Conservation (phyloP, 2,797 vertebrate species). For the Coccyzus lansbergi region DNA sequence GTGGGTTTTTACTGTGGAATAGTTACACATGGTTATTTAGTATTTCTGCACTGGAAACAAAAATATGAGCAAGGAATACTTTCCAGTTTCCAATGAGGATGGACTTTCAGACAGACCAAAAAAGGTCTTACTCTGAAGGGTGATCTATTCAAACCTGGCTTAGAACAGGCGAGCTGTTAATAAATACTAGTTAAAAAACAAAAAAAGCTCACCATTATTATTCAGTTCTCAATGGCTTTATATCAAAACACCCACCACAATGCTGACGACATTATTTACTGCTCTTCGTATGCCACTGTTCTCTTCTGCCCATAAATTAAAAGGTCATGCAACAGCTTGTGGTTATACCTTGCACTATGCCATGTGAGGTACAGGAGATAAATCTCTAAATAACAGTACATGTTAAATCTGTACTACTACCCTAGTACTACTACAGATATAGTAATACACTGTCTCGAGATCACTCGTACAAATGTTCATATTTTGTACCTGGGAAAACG, state of each 20-base stretch:
- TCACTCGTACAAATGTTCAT: background rate
- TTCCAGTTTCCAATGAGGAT: background rate
- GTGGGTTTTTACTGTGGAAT: constrained; percentile 29
- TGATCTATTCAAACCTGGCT: background rate
- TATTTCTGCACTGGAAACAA: background rate
- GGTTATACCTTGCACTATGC: background rate
- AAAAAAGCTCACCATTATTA: background rate
- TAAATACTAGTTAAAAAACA: background rate
- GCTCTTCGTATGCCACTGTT: background rate
- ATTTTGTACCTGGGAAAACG: background rate
- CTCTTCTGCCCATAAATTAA: background rate
- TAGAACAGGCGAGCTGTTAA: background rate
- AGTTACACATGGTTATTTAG: background rate
- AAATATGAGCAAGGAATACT: background rate
- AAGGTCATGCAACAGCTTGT: background rate
- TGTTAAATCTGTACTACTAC: background rate
- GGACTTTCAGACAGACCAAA: background rate
- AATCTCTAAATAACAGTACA: rapidly evolving
- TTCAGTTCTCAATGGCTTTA: background rate
- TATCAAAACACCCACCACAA: background rate
- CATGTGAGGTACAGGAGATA: background rate
- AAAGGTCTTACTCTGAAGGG: background rate
- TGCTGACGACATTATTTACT: background rate
- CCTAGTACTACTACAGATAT: too few relatives aligned
- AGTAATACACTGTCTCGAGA: too few relatives aligned